These are phyloP conservation scores for Dendrolimus kikuchii DNA, from an alignment of 1,140 invertebrate species.

Conservation along the genomic window DNA sequence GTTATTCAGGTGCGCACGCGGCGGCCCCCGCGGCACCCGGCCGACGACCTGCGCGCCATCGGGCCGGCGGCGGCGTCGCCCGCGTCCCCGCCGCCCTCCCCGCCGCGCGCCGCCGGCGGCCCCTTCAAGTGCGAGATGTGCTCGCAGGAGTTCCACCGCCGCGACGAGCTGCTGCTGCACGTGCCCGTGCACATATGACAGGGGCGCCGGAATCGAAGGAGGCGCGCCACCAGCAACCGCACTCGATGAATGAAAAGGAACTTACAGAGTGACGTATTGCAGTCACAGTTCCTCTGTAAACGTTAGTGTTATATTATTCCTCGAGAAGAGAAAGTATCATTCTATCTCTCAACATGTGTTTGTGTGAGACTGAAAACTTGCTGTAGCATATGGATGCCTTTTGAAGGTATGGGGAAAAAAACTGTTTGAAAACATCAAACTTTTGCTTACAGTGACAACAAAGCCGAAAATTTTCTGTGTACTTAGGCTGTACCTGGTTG, in stretches of 20 bases:
- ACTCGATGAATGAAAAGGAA: neutral
- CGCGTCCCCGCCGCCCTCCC: constrained; percentile 4
- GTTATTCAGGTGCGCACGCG: constrained; percentile 48
- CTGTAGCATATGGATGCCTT: too few species aligned
- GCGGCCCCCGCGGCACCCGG: constrained; percentile 65
- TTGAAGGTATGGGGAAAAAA: too few species aligned
- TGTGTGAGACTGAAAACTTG: too few species aligned
- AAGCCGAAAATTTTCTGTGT: too few species aligned
- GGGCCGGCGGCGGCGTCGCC: constrained; percentile 17
- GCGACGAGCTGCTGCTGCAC: constrained; percentile 81
- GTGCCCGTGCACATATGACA: constrained; percentile 86
- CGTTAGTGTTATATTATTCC: too few species aligned
- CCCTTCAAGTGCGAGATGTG: constrained; percentile 85
- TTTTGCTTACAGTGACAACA: too few species aligned
- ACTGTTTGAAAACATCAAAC: too few species aligned
- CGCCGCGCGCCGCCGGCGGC: constrained; percentile 19
- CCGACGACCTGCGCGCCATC: constrained; percentile 60
- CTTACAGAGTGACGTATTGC: neutral
- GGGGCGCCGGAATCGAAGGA: neutral
- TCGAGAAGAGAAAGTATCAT: too few species aligned
- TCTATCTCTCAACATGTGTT: too few species aligned
- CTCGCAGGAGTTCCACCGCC: constrained; percentile 80
- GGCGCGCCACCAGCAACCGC: neutral
- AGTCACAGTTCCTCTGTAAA: neutral
- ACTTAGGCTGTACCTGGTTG: too few species aligned